Percentiles rank a stretch among this genome's conserved stretches.
Conservation (phyloP, 2,888 invertebrate species). For the Hydropsyche betteni region DNA sequence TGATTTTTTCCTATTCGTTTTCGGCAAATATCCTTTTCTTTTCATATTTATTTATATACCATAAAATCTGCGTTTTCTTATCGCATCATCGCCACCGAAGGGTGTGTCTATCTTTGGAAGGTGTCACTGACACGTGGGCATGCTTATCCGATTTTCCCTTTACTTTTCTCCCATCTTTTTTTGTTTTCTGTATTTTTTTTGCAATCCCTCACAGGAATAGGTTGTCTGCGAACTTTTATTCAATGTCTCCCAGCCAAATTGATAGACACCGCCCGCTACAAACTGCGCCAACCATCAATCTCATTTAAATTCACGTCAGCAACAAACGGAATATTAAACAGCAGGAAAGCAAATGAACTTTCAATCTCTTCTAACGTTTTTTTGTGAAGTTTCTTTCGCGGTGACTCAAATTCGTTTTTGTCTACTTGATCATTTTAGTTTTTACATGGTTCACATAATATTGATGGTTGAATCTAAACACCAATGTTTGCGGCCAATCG, state of each 20-base stretch:
- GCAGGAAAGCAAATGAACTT: conserved; percentile 43
- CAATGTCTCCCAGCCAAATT: conserved; percentile 41
- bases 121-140: conserved; percentile 19
- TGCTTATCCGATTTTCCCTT: conserved; percentile 3
- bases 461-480: no score
- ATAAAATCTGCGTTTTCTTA: conserved; percentile 1
- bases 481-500: no score
- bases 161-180: background rate
- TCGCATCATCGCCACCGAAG: no score
- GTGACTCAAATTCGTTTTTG: no score
- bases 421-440: no score
- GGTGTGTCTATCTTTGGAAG: conserved; percentile 7
- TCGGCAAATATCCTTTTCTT: background rate
- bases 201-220: conserved; percentile 4
- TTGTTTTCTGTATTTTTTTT: conserved; percentile 16
- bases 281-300: conserved; percentile 47
- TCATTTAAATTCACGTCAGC: conserved; percentile 48
- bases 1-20: background rate
- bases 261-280: conserved; percentile 45
- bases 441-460: no score
- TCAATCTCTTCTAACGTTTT: background rate
- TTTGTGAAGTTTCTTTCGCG: background rate
- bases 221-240: conserved; percentile 28
- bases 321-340: conserved; percentile 44
- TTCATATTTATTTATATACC: background rate